Evolutionary conservation across 2,888 invertebrate species (phyloP).

Genomic region (Tachina fera): DNA sequence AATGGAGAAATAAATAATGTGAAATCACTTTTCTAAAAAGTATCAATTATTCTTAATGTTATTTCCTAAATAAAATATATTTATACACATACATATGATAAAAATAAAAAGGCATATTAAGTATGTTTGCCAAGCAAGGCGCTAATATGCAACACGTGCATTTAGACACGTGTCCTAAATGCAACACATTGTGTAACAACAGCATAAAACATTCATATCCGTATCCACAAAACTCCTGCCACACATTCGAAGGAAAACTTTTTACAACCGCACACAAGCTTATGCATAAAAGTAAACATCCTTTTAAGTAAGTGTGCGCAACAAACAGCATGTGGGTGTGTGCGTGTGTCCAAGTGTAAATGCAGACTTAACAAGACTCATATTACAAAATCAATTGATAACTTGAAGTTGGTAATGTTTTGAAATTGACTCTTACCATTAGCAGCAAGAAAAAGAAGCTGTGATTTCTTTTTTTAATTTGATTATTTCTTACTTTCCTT

Average conservation of each 20-base stretch:
- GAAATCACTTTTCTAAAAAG: slow-evolving; percentile 28
- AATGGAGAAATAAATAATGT: slow-evolving; percentile 12
- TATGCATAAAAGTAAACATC: not conserved
- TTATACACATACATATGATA: not conserved
- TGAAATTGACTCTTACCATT: slow-evolving; percentile 53
- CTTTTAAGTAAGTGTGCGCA: not conserved
- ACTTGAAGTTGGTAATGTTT: slow-evolving; percentile 60
- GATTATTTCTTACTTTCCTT: not conserved
- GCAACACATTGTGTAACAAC: slow-evolving; percentile 56
- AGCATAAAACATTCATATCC: slow-evolving; percentile 50
- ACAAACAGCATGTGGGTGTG: not conserved
- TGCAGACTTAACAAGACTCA: slow-evolving; percentile 35
- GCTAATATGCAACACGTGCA: slow-evolving; percentile 73
- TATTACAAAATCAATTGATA: slow-evolving; percentile 64
- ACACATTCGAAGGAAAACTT: not conserved
- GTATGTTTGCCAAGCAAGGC: slow-evolving; percentile 44
- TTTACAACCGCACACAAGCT: not conserved
- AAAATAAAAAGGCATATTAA: slow-evolving; percentile 39
- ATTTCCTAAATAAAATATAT: slow-evolving; percentile 36
- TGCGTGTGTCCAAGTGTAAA: not conserved
- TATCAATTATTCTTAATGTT: slow-evolving; percentile 62
- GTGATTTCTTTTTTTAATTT: slow-evolving; percentile 10
- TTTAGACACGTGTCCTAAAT: slow-evolving; percentile 69
- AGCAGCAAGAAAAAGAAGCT: not conserved
- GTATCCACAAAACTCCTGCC: slow-evolving; percentile 19